Evolutionary conservation across 2,113 vertebrate genomes (phyloP).

Genomic region (Plecturocebus donacophilus): DNA sequence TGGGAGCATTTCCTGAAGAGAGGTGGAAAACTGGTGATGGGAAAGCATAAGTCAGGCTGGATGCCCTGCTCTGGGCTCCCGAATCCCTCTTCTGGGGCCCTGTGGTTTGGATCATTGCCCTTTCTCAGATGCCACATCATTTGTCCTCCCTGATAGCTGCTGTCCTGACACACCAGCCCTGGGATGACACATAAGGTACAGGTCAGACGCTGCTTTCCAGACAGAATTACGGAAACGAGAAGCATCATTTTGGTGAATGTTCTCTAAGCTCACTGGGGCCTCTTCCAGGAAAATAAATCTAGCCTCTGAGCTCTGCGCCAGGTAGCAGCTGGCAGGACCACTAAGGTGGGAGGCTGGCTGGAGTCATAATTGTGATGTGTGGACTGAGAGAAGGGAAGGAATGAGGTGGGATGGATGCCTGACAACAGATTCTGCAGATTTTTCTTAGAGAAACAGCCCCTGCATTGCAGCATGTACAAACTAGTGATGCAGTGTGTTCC

Average conservation of each 20-base stretch:
- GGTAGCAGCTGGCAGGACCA: background rate
- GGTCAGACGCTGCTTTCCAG: background rate
- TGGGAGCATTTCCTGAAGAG: background rate
- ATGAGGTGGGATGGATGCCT: too few species aligned
- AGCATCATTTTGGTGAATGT: background rate
- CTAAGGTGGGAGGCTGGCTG: background rate
- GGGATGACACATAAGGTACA: background rate
- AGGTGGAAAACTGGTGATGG: background rate
- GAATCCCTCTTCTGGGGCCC: background rate
- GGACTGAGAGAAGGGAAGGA: background rate
- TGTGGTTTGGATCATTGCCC: background rate
- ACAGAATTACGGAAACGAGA: background rate
- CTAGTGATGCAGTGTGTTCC: fast-evolving
- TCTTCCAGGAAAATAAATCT: background rate
- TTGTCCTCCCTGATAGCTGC: background rate
- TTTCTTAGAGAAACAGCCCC: background rate
- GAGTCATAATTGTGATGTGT: background rate
- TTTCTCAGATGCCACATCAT: background rate
- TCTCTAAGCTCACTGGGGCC: background rate
- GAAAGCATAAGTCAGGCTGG: background rate
- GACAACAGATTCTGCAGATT: background rate
- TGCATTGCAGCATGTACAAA: too few species aligned
- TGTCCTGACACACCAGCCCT: too few species aligned
- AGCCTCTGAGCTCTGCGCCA: background rate
- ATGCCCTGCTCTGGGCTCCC: fast-evolving